Conservation (phyloP, 2,113 vertebrate genomes). For the Raphicerus campestris region DNA sequence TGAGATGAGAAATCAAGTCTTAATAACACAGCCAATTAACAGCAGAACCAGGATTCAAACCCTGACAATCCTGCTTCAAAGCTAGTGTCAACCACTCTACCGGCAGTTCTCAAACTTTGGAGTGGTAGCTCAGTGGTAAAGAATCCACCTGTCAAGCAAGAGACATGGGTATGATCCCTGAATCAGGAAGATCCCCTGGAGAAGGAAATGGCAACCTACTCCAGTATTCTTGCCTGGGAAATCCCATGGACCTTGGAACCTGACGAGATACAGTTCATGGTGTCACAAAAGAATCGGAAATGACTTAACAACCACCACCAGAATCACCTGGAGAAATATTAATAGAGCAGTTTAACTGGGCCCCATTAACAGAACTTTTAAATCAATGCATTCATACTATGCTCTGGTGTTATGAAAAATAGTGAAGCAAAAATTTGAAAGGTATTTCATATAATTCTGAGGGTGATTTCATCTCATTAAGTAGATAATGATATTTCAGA, state of each 20-base stretch:
- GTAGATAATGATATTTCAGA: neutral
- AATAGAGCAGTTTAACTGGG: neutral
- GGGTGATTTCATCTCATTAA: neutral
- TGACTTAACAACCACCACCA: neutral
- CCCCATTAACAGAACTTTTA: neutral
- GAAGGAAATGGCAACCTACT: neutral
- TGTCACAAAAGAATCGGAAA: neutral
- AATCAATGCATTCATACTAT: neutral
- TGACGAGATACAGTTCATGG: neutral
- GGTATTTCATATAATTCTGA: neutral
- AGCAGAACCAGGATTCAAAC: neutral
- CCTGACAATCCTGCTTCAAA: neutral
- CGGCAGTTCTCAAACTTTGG: neutral
- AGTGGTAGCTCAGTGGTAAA: neutral
- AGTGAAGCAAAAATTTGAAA: neutral
- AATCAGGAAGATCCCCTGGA: neutral
- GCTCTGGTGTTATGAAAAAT: neutral
- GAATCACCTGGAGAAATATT: neutral
- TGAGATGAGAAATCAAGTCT: neutral
- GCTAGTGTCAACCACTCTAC: neutral
- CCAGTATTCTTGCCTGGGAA: neutral
- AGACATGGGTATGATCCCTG: neutral
- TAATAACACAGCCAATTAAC: neutral
- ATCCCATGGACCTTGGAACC: neutral
- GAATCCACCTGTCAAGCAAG: neutral